These are phyloP conservation scores for Phaonia tiefii DNA, from an alignment of 2,888 invertebrate genomes.

Conservation along the genomic window DNA sequence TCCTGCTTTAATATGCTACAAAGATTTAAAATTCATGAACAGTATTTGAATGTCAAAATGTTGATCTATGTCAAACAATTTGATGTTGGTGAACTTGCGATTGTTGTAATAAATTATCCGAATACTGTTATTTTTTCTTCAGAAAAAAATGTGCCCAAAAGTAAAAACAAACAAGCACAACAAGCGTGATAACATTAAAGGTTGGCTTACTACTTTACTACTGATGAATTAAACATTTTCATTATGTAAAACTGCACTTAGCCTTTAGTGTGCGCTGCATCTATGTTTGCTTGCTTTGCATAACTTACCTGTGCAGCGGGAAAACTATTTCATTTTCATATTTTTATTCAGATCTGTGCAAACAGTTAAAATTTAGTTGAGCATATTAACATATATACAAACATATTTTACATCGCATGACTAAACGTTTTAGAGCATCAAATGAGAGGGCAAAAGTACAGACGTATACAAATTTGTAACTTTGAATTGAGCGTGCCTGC, in stretches of 20 bases:
- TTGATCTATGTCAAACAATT: too few relatives aligned
- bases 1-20: too few relatives aligned
- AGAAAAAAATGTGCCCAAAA: background rate
- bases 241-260: conserved; percentile 68
- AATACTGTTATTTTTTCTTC: too few relatives aligned
- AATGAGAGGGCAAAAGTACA: background rate
- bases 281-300: conserved; percentile 45
- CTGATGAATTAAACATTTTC: conserved; percentile 71
- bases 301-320: background rate
- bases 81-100: too few relatives aligned
- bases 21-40: too few relatives aligned
- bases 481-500: background rate
- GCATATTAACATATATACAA: too few relatives aligned
- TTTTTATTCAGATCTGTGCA: conserved; percentile 53
- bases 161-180: background rate
- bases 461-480: background rate
- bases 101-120: too few relatives aligned
- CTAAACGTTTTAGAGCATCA: too few relatives aligned
- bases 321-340: conserved; percentile 42
- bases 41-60: too few relatives aligned
- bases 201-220: conserved; percentile 63
- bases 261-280: conserved; percentile 63
- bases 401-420: too few relatives aligned
- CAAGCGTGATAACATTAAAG: conserved; percentile 56
- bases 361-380: conserved; percentile 13